Evolutionary conservation across 2,113 vertebrate species (phyloP).

Genomic region (Ivindomyrus marchei): DNA sequence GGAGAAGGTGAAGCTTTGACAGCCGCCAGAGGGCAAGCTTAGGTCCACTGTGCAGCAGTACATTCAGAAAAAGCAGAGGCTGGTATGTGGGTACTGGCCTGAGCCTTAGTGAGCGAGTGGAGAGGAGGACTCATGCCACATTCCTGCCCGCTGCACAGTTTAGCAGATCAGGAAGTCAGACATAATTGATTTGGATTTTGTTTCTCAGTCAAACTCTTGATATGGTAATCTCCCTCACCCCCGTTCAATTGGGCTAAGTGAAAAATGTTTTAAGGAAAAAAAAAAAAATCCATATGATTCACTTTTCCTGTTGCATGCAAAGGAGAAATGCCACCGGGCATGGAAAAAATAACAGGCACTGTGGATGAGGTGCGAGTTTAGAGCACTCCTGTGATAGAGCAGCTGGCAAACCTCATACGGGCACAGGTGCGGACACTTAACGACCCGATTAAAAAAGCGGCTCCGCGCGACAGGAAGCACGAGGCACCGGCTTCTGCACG

Average conservation of each 20-base stretch:
- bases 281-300: neutral
- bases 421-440: conserved; percentile 3
- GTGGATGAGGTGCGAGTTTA: neutral
- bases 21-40: neutral
- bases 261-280: neutral
- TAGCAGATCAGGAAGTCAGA: neutral
- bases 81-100: neutral
- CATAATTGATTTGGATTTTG: neutral
- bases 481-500: neutral
- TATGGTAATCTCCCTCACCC: neutral
- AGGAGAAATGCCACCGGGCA: neutral
- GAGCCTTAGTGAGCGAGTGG: neutral
- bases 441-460: neutral
- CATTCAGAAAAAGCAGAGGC: neutral
- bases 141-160: no score
- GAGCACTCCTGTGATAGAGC: neutral
- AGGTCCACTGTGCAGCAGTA: neutral
- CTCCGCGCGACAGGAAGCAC: neutral
- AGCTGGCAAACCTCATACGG: neutral
- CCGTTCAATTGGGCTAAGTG: neutral
- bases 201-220: neutral
- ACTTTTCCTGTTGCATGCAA: neutral
- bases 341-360: neutral
- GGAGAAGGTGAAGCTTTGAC: neutral
- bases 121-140: neutral